A percentile compares a stretch with the other conserved stretches of the same genome.
These are phyloP conservation scores for Sternarchorhynchus goeldii DNA, from an alignment of 2,797 vertebrate genomes.

Conservation along the genomic window DNA sequence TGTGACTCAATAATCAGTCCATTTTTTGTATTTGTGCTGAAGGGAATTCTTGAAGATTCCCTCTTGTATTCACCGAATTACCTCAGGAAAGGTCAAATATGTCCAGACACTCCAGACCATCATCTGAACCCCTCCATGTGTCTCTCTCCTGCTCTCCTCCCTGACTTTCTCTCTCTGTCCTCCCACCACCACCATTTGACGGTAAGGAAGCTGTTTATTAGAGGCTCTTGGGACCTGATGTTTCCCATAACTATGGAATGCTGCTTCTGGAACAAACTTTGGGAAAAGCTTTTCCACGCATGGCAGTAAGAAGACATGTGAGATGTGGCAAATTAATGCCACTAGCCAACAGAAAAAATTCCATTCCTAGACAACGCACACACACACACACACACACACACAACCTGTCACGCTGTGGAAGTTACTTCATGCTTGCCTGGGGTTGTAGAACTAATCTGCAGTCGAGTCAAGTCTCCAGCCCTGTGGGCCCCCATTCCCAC, in stretches of 20 bases:
- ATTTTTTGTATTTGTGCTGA: conserved; percentile 45
- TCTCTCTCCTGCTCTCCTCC: neutral
- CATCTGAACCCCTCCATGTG: conserved; percentile 4
- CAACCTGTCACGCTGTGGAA: neutral
- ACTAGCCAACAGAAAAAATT: neutral
- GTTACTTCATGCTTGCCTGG: conserved; percentile 5
- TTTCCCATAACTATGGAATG: neutral
- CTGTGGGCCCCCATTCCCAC: neutral
- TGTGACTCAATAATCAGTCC: conserved; percentile 38
- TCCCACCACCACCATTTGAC: neutral
- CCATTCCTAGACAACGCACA: neutral
- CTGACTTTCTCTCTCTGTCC: conserved; percentile 21
- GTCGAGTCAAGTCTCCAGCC: neutral
- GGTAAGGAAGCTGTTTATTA: neutral
- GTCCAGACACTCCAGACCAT: conserved; percentile 3
- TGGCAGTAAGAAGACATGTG: neutral
- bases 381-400: neutral
- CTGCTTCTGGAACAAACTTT: neutral
- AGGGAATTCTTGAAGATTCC: conserved; percentile 15
- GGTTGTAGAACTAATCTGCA: neutral
- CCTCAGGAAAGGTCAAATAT: conserved; percentile 29
- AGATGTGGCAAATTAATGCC: neutral
- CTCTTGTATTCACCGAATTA: conserved; percentile 1
- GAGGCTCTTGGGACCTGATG: neutral
- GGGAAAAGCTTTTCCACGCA: neutral